Conservation (phyloP, 2,888 invertebrate genomes). For the Stenoptilia bipunctidactyla region DNA sequence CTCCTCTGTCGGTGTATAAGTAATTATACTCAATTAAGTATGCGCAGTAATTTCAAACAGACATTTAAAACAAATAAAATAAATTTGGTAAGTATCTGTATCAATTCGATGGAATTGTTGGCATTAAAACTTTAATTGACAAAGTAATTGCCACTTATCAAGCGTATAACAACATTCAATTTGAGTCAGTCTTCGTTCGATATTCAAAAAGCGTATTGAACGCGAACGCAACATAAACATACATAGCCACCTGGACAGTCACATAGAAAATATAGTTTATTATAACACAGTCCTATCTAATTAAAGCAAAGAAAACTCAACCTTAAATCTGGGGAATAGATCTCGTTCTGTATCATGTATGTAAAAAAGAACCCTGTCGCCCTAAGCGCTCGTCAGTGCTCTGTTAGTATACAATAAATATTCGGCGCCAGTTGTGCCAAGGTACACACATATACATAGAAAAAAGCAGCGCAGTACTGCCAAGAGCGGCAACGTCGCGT, state of each 20-base stretch:
- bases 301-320: slow-evolving; percentile 23
- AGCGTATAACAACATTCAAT: slow-evolving; percentile 32
- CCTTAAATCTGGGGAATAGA: slow-evolving; percentile 30
- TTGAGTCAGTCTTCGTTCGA: slow-evolving; percentile 38
- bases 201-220: slow-evolving; percentile 48
- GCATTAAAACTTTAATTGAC: slow-evolving; percentile 40
- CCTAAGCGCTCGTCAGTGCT: slow-evolving; percentile 56
- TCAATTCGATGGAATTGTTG: slow-evolving; percentile 24
- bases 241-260: slow-evolving; percentile 70
- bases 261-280: slow-evolving; percentile 55
- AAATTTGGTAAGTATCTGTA: too few relatives aligned
- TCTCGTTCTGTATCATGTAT: slow-evolving; percentile 25
- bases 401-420: slow-evolving; percentile 71
- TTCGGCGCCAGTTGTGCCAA: slow-evolving; percentile 69
- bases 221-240: slow-evolving; percentile 43
- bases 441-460: slow-evolving; percentile 66
- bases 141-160: slow-evolving; percentile 43
- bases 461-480: slow-evolving; percentile 46
- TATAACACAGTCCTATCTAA: slow-evolving; percentile 30
- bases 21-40: neutral
- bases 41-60: neutral
- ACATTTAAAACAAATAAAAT: slow-evolving; percentile 19
- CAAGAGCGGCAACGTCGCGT: slow-evolving; percentile 61
- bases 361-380: slow-evolving; percentile 50
- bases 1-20: neutral